A percentile compares a stretch with the other conserved stretches of the same genome.
phyloP scores from a whole-genome alignment of 2,888 invertebrate genomes.

The Clistopyga incitator region DNA sequence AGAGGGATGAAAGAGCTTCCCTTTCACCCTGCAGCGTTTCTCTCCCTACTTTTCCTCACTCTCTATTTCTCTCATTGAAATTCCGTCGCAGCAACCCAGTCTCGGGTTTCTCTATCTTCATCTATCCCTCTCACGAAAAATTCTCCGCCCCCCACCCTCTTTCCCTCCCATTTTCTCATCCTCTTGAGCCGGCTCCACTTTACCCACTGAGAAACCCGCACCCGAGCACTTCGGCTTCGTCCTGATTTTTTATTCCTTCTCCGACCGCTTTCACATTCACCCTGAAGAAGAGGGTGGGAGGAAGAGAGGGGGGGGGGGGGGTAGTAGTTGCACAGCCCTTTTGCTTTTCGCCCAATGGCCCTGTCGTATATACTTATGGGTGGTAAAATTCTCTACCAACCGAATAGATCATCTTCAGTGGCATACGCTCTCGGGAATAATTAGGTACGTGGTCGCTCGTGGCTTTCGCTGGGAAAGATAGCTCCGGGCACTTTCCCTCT shows the following conservation, averaged over 20 bases:
- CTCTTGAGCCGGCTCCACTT: conserved; percentile 45
- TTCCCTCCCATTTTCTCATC: conserved; percentile 33
- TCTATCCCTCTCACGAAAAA: conserved; percentile 53
- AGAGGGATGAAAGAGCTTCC: conserved; percentile 43
- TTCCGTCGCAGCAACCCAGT: conserved; percentile 74
- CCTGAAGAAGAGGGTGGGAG: too few relatives aligned
- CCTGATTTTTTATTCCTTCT: conserved; percentile 65
- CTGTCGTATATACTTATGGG: conserved; percentile 42
- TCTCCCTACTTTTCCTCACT: conserved; percentile 66
- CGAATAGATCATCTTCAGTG: conserved; percentile 82
- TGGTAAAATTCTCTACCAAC: conserved; percentile 74
- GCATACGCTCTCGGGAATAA: conserved; percentile 80
- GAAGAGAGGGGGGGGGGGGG: background rate
- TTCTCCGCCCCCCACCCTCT: too few relatives aligned
- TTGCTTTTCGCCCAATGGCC: conserved; percentile 47
- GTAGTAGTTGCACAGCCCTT: conserved; percentile 46
- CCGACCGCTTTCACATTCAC: background rate
- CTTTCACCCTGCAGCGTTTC: conserved; percentile 45
- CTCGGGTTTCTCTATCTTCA: conserved; percentile 60
- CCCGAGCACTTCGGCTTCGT: conserved; percentile 59
- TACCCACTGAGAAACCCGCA: conserved; percentile 42
- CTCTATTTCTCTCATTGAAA: conserved; percentile 78
- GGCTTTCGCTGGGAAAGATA: conserved; percentile 68
- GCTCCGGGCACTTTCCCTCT: conserved; percentile 38
- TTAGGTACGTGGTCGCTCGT: conserved; percentile 79